phyloP scores from a whole-genome alignment of 2,113 vertebrate species.

The Atrichornis clamosus region DNA sequence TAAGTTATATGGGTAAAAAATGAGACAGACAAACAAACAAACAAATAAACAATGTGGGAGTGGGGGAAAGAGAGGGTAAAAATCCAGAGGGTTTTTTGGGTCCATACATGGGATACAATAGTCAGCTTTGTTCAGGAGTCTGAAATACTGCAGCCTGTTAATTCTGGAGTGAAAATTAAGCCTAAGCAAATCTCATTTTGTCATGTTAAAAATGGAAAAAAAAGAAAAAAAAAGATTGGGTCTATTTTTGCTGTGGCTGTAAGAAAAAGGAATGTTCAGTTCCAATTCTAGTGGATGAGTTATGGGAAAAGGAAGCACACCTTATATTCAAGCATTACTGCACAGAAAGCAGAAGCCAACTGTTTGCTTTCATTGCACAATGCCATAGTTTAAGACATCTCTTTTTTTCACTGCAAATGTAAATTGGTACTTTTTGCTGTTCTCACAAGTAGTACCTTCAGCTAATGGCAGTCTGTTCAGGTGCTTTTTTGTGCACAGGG shows the following conservation, averaged over 20 bases:
- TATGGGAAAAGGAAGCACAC: neutral
- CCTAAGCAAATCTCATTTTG: neutral
- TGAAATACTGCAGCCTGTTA: neutral
- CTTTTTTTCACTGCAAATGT: neutral
- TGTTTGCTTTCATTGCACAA: neutral
- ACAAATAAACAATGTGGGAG: too few species aligned
- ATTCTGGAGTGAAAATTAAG: neutral
- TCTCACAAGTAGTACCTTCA: neutral
- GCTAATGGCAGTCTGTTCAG: neutral
- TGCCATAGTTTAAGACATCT: neutral
- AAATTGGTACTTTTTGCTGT: neutral
- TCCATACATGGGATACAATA: neutral
- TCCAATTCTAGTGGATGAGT: neutral
- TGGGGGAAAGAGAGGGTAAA: neutral
- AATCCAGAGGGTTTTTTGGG: neutral
- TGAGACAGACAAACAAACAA: neutral
- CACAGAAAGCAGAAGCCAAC: neutral
- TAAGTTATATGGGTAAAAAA: neutral
- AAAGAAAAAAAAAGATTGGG: too few species aligned
- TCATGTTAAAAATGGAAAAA: neutral
- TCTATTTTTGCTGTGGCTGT: neutral
- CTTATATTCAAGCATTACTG: neutral
- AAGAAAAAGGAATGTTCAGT: neutral
- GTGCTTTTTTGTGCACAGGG: neutral
- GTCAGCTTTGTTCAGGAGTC: neutral